Percentiles rank a stretch among this genome's conserved stretches.
These are phyloP conservation scores for Buathra laborator DNA, from an alignment of 2,888 invertebrate genomes.

Conservation along the genomic window DNA sequence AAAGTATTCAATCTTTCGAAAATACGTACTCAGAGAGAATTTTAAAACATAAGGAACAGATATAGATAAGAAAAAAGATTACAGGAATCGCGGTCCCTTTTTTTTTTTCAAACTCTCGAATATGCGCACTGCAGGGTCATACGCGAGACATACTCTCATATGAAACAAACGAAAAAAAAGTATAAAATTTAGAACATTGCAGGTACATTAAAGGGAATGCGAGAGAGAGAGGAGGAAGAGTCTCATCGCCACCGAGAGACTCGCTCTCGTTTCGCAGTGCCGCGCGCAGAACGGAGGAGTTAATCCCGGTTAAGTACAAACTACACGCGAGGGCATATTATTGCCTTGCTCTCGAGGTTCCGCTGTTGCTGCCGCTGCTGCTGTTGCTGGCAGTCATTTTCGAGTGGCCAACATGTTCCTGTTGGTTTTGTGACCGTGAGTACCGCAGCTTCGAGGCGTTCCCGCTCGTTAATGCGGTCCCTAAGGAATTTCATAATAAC, in stretches of 20 bases:
- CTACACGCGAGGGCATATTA: slow-evolving; percentile 70
- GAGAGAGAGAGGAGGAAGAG: slow-evolving; percentile 32
- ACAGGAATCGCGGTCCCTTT: neutral
- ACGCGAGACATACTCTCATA: slow-evolving; percentile 16
- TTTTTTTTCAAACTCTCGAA: slow-evolving; percentile 1
- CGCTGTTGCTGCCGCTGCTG: slow-evolving; percentile 10
- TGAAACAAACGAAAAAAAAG: slow-evolving; percentile 22
- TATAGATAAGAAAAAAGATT: neutral
- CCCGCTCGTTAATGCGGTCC: slow-evolving; percentile 30
- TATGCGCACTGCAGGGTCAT: slow-evolving; percentile 41
- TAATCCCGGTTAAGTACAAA: slow-evolving; percentile 71
- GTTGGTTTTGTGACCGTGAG: slow-evolving; percentile 24
- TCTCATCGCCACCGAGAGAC: slow-evolving; percentile 26
- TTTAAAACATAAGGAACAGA: neutral
- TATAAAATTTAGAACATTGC: slow-evolving; percentile 38
- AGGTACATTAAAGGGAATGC: neutral
- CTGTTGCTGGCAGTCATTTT: slow-evolving; percentile 48
- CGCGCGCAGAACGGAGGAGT: slow-evolving; percentile 56
- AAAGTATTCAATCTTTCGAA: slow-evolving; percentile 26
- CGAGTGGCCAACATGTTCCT: slow-evolving; percentile 32
- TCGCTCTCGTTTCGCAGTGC: slow-evolving; percentile 59
- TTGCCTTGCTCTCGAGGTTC: slow-evolving; percentile 58
- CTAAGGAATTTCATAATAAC: slow-evolving; percentile 43
- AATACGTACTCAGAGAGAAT: neutral
- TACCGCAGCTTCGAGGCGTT: slow-evolving; percentile 8